These are phyloP conservation scores for Sarcophaga carnaria DNA, from an alignment of 2,888 invertebrate genomes.

Conservation along the genomic window DNA sequence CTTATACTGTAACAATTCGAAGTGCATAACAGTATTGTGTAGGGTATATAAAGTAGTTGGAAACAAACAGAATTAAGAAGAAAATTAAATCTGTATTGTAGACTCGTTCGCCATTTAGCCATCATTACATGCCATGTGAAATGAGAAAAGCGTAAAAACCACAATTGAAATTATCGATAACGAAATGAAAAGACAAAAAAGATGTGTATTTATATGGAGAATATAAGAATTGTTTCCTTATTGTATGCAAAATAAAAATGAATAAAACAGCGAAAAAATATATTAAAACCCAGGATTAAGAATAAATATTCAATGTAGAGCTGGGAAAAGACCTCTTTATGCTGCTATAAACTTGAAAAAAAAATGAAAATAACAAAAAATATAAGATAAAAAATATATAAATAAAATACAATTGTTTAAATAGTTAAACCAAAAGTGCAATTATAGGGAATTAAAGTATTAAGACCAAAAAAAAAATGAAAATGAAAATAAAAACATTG, in stretches of 20 bases:
- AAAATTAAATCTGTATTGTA: neutral
- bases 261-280: conserved; percentile 49
- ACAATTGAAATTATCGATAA: conserved; percentile 63
- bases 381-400: neutral
- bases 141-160: conserved; percentile 43
- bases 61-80: conserved; percentile 33
- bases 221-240: conserved; percentile 57
- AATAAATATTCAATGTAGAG: conserved; percentile 54
- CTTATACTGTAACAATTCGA: too few relatives aligned
- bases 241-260: conserved; percentile 63
- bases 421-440: conserved; percentile 59
- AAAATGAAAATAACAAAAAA: neutral
- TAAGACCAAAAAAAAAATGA: conserved; percentile 2
- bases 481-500: too few relatives aligned
- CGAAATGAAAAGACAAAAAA: conserved; percentile 12
- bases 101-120: neutral
- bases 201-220: neutral
- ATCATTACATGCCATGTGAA: neutral
- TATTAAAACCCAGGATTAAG: conserved; percentile 44
- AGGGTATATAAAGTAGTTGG: conserved; percentile 27
- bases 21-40: too few relatives aligned
- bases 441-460: conserved; percentile 51
- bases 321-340: conserved; percentile 27
- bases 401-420: conserved; percentile 18
- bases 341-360: conserved; percentile 4